Evolutionary conservation across 2,888 invertebrate species (phyloP), one percentile per base, ranked within the genome.

Genomic region (Reticulitermes lucifugus): DNA sequence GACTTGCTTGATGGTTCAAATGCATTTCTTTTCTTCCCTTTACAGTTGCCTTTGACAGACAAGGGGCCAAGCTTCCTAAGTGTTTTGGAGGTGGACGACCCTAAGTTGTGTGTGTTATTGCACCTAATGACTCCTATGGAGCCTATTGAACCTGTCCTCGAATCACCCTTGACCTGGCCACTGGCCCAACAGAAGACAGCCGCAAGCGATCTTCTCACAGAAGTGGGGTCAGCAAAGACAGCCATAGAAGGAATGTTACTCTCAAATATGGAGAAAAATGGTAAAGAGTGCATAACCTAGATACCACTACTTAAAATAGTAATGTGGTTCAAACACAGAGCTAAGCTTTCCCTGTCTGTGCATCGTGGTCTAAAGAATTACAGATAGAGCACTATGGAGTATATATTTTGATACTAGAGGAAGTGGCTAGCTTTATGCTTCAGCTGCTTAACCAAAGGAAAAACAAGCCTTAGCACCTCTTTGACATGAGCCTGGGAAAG

Each of bases 111-210:
- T 91, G 95, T 97, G 89, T 92, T 97, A 87, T 96, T 97, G 83
- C 97, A 98, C 90, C 93, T 98, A 88, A 97, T 97, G 97, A 96
- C 97, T 88, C 96, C 96, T 0, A 90, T 97, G 89, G 97, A 97
- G 90, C 94, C 97, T 1, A 94, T 97, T 88, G 97, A 97, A 90
- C 97, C 97, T 10, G 93, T 96, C 84, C 91, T 97, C 88, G 97
- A 97, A 91, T 96, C 97, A 7, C 97, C 97, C 0, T 92, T 97
- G 85, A 93, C 96, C 43, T 95, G 96, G 90, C 97, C 97, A 2
- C 91, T 97, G 88, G 93, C 95, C 85, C 94, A 96, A 89, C 97
- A 97, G 90, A 94, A 95, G 88, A 92, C 94, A 41, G 95, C 96
- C 0, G 97, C 96, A 7, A 94, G 94, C 0, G 96, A 97, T 88